Percentiles rank a stretch among this genome's conserved stretches.
Evolutionary conservation across 2,113 vertebrate genomes (phyloP).

Genomic region (Salminus brasiliensis): DNA sequence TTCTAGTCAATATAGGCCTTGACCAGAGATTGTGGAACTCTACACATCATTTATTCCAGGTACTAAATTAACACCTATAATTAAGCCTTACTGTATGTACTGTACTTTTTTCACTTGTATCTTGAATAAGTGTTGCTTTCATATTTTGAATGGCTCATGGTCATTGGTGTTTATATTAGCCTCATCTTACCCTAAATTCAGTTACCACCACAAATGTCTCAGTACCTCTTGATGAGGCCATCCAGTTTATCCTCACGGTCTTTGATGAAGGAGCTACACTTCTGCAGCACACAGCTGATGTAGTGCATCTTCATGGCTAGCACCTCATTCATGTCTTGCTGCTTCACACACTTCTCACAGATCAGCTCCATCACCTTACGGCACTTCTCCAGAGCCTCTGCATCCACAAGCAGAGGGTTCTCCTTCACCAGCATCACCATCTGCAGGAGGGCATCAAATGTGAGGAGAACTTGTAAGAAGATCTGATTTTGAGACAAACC

Average conservation of each 20-base stretch:
- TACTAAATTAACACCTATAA: no score
- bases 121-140: no score
- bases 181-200: not conserved
- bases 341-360: conserved; percentile 96
- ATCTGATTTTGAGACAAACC: not conserved
- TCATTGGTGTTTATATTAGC: no score
- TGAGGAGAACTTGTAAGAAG: conserved; percentile 29
- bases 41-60: no score
- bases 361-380: conserved; percentile 92
- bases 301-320: conserved; percentile 99
- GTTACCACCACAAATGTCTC: no score
- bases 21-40: no score
- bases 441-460: conserved; percentile 61
- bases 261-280: conserved; percentile 86
- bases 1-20: no score
- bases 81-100: no score
- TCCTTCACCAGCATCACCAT: conserved; percentile 92
- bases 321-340: conserved; percentile 98
- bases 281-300: conserved; percentile 91
- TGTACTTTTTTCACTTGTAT: no score
- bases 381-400: conserved; percentile 86
- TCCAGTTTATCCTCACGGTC: conserved; percentile 90
- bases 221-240: conserved; percentile 87
- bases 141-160: not conserved
- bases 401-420: conserved; percentile 88